Conservation (phyloP, 35 echinoderm and acorn worm species). For the Lytechinus variegatus region DNA sequence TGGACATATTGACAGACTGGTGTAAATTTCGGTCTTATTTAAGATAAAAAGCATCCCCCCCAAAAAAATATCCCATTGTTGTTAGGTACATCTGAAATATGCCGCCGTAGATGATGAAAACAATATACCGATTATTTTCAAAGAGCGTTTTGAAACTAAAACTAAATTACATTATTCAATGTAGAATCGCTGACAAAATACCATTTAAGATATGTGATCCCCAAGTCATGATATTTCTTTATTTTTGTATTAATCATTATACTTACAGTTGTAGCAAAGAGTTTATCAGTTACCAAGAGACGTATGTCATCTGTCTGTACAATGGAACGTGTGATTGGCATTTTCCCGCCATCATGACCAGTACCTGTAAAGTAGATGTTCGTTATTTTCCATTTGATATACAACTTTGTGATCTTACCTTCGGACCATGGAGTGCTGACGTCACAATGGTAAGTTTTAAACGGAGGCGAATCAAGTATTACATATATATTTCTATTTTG, state of each 20-base stretch:
- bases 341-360: slow-evolving; percentile 52
- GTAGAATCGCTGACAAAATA: no score
- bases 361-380: slow-evolving; percentile 48
- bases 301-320: slow-evolving; percentile 30
- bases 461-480: no score
- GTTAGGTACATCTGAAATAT: no score
- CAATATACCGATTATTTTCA: no score
- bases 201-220: no score
- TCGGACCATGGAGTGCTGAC: slow-evolving; percentile 52
- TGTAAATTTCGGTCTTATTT: not conserved
- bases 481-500: no score
- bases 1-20: not conserved
- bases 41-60: not conserved
- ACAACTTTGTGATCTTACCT: slow-evolving; percentile 50
- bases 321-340: slow-evolving; percentile 50
- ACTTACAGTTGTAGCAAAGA: slow-evolving; percentile 32
- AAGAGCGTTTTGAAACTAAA: no score
- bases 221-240: not conserved
- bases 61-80: no score
- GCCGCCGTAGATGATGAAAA: no score
- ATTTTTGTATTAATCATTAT: not conserved
- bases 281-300: slow-evolving; percentile 49
- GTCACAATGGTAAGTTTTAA: slow-evolving; percentile 36
- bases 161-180: no score
- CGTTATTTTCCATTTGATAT: slow-evolving; percentile 55